Base-by-base conservation (phyloP, 2,888 invertebrate species). In the Leucozona laternaria region DNA sequence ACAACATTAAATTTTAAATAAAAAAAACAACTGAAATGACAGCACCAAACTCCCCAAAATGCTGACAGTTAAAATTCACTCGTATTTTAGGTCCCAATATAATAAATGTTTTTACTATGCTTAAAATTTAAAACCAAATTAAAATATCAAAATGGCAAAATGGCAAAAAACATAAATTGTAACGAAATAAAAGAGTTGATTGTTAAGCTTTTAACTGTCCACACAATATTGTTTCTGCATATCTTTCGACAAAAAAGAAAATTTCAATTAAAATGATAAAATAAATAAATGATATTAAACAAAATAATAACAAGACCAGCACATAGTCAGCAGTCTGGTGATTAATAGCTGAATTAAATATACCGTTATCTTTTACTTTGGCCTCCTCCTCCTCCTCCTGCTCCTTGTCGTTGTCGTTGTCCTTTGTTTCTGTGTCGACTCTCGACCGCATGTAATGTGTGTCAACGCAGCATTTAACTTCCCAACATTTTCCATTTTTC, bases 391-490 rank as follows among this genome's bases (percentile, higher is more conserved):
- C n/a, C n/a, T n/a, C n/a, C n/a, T n/a, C n/a, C n/a, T n/a, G n/a
- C n/a, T n/a, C n/a, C 34, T 17, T 5, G 1, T 64, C 31, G 4
- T 17, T 13, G 37, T 8, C 15, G 5, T 37, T 20, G 22, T 37
- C 15, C 22, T 62, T 17, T 43, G 11, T 64, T 6, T 31, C 0
- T 37, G n/a, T n/a, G 37, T 13, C 4, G 22, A 31, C 31, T 40
- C 10, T 15, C 60, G 25, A 40, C 20, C 15, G n/a, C n/a, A 11
- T 55, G 17, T 71, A 31, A 66, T 66, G 66, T 73, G 25, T 73
- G 66, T 79, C 73, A 73, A 57, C 72, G 17, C 34, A 62, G 31
- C 43, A 22, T 45, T 55, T 64, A 40, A 64, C 43, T 64, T 75
- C n/a, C 7, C 13, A 37, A 34, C 34, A 28, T 13, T 37, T 76